These are phyloP conservation scores for Tetraneura akinire DNA, from an alignment of 1,140 invertebrate species.

Conservation along the genomic window DNA sequence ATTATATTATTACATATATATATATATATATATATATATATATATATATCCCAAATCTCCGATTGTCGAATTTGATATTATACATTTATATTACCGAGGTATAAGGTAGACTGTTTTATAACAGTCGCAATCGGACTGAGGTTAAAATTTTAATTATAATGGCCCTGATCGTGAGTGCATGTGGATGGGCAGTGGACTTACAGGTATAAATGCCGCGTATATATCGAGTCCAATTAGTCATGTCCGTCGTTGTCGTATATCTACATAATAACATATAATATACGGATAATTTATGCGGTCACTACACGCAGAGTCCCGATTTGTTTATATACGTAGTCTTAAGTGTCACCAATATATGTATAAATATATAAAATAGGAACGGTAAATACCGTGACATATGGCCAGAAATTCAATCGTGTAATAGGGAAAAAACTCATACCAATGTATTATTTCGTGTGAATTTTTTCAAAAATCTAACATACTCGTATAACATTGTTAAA, in stretches of 20 bases:
- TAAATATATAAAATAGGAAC: too few species aligned
- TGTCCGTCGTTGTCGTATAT: neutral
- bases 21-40: neutral
- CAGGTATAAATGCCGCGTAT: neutral
- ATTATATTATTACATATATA: neutral
- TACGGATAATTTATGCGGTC: too few species aligned
- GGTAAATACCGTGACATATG: neutral
- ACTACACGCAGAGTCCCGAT: too few species aligned
- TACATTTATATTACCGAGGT: neutral
- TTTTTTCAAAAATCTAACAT: too few species aligned
- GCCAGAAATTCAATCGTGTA: constrained; percentile 7
- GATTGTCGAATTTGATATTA: neutral
- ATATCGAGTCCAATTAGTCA: neutral
- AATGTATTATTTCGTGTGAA: too few species aligned
- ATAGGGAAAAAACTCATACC: too few species aligned
- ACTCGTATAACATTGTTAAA: too few species aligned
- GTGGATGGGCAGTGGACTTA: neutral
- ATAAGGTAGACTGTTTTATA: too few species aligned
- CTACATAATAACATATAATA: neutral
- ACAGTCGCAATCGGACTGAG: neutral
- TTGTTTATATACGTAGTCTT: too few species aligned
- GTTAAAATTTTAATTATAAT: constrained; percentile 15
- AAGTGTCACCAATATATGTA: too few species aligned
- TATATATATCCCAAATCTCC: neutral
- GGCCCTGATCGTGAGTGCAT: neutral